Percentiles rank a stretch among this genome's conserved stretches.
phyloP scores from a whole-genome alignment of 2,888 invertebrate genomes.

The Hypsopygia costalis region DNA sequence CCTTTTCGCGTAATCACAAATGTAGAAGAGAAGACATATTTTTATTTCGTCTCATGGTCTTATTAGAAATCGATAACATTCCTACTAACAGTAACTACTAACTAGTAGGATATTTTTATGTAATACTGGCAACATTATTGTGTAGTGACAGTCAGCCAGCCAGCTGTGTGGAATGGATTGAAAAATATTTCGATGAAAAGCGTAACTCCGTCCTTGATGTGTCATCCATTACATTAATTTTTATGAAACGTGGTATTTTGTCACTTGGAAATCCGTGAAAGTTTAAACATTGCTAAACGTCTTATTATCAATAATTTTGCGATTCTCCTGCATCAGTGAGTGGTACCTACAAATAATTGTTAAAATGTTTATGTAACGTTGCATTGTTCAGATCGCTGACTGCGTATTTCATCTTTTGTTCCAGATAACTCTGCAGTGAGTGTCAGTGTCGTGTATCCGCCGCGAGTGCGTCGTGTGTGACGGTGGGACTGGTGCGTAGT shows the following conservation, averaged over 20 bases:
- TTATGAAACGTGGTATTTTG: constrained; percentile 51
- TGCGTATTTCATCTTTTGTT: constrained; percentile 67
- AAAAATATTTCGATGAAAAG: constrained; percentile 64
- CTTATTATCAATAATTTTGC: constrained; percentile 10
- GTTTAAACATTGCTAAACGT: constrained; percentile 18
- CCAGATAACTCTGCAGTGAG: constrained; percentile 56
- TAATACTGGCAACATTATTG: constrained; percentile 53
- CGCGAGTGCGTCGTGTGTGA: constrained; percentile 37
- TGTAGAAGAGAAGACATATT: too few relatives aligned
- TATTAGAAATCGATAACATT: too few relatives aligned
- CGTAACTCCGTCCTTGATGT: constrained; percentile 67
- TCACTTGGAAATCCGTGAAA: constrained; percentile 25
- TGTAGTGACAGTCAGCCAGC: constrained; percentile 67
- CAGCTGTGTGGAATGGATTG: constrained; percentile 69
- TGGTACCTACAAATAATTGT: constrained; percentile 49
- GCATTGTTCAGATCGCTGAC: constrained; percentile 62
- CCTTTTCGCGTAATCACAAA: too few relatives aligned
- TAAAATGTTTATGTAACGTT: constrained; percentile 77
- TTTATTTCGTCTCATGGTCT: too few relatives aligned
- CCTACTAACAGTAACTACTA: too few relatives aligned
- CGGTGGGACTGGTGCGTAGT: constrained; percentile 35
- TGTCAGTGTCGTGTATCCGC: constrained; percentile 40
- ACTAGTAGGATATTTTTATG: constrained; percentile 30
- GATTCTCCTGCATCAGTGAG: constrained; percentile 29
- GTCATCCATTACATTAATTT: constrained; percentile 71